Base-by-base conservation (phyloP, 2,888 invertebrate genomes). In the Dilophus febrilis region DNA sequence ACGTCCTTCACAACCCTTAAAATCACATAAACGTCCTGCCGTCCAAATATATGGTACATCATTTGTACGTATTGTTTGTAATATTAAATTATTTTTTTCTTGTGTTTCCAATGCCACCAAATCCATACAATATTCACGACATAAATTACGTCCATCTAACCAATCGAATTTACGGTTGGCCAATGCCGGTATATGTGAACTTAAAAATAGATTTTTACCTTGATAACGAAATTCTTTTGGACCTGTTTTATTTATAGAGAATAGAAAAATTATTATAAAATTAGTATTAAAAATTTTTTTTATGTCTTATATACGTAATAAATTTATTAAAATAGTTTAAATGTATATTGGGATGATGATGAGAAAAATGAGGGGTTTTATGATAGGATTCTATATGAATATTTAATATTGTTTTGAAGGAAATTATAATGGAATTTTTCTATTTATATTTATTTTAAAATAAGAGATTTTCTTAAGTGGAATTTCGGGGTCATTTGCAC, bases 1-100 rank as follows among this genome's bases (percentile, higher is more conserved):
- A 47, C 88, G 77, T 49, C 78, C 77, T 59, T 87, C 86, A 61
- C 90, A 90, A 43, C 90, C 88, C 58, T 86, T 86, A 71, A 90
- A 90, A 69, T 90, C 88, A 57, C 90, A 90, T 43, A 88, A 73
- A 50, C 88, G 79, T 39, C 88, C 90, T 5, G 85, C 84, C 12
- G 90, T 88, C 88, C 90, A 90, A 55, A 90, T 90, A 68, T 87
- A 90, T 3, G 87, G 86, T 35, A 86, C 81, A 58, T 87, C 84
- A 50, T 85, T 84, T 61, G 84, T 81, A 61, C 85, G 84, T 49
- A 87, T 85, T 33, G 86, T 71, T 61, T 78, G 80, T 74, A 83
- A 86, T 61, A 87, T 76, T 53, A 87, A 74, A 63, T 87, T 86
- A 58, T 88, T 87, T 61, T 90, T 85, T 58, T 86, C 85, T 63